phyloP scores from a whole-genome alignment of 1,140 invertebrate genomes.

The Drosophila orosa region DNA sequence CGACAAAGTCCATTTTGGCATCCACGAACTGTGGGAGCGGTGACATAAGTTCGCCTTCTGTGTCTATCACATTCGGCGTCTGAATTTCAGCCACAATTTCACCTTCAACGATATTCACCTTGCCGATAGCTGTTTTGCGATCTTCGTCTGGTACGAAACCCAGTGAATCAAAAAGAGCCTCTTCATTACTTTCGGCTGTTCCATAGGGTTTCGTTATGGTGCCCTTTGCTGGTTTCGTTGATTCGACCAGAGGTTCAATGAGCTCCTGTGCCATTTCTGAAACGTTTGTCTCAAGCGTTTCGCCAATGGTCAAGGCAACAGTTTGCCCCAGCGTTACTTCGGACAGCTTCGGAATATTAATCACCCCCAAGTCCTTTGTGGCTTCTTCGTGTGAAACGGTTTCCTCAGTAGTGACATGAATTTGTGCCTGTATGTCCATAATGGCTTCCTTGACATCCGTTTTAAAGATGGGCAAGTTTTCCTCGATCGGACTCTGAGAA shows the following conservation, averaged over 20 bases:
- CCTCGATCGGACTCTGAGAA: slow-evolving; percentile 64
- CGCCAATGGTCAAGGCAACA: slow-evolving; percentile 43
- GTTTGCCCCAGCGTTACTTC: slow-evolving; percentile 35
- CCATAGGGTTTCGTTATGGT: slow-evolving; percentile 35
- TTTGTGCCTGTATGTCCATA: slow-evolving; percentile 34
- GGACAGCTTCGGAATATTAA: slow-evolving; percentile 17
- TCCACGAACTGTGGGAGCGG: slow-evolving; percentile 15
- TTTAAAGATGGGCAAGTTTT: slow-evolving; percentile 40
- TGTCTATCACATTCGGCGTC: slow-evolving; percentile 41
- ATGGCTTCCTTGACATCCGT: slow-evolving; percentile 36
- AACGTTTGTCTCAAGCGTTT: slow-evolving; percentile 47
- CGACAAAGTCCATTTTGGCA: slow-evolving; percentile 52
- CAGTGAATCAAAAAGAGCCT: slow-evolving; percentile 40
- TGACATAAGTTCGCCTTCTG: slow-evolving; percentile 31
- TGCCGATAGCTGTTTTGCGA: slow-evolving; percentile 24
- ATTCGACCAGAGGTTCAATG: slow-evolving; percentile 12
- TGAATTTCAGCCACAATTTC: slow-evolving; percentile 60
- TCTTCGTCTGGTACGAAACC: slow-evolving; percentile 7
- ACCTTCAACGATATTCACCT: slow-evolving; percentile 77
- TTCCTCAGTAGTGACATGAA: slow-evolving; percentile 46
- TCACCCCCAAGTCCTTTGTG: slow-evolving; percentile 1
- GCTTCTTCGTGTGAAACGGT: slow-evolving; percentile 38
- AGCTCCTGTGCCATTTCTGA: slow-evolving; percentile 49
- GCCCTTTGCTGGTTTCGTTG: slow-evolving; percentile 40
- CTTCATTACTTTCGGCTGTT: slow-evolving; percentile 40